Evolutionary conservation across 2,888 invertebrate species (phyloP).

Genomic region (Parnassius apollo): DNA sequence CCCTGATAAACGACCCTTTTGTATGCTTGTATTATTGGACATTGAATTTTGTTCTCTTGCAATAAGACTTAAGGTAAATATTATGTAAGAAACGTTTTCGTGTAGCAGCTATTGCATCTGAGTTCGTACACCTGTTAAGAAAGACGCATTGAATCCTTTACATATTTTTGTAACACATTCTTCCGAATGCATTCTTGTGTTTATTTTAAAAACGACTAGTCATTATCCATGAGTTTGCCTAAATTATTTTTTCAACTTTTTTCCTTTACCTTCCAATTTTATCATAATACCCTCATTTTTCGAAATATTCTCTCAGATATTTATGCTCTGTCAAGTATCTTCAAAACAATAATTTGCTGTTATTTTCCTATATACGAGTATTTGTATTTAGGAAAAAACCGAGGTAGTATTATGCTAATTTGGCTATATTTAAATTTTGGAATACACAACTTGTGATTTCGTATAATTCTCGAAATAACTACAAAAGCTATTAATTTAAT

Average conservation of each 20-base stretch:
- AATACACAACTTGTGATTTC: neutral
- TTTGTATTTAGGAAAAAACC: too few relatives aligned
- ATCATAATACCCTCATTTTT: too few relatives aligned
- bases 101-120: conserved; percentile 9
- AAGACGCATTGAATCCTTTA: conserved; percentile 64
- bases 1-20: conserved; percentile 12
- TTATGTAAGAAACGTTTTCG: neutral
- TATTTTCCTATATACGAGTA: too few relatives aligned
- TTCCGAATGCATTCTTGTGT: conserved; percentile 59
- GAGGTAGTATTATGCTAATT: neutral
- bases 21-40: neutral
- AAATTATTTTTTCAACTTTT: conserved; percentile 1
- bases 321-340: too few relatives aligned
- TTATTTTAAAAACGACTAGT: conserved; percentile 42
- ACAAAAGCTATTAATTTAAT: too few relatives aligned
- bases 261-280: neutral
- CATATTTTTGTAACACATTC: conserved; percentile 74
- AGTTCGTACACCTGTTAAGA: conserved; percentile 68
- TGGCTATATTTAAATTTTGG: neutral
- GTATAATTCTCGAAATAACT: too few relatives aligned
- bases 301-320: too few relatives aligned
- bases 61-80: conserved; percentile 11
- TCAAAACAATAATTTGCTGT: too few relatives aligned
- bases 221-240: conserved; percentile 25
- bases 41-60: neutral